These are phyloP conservation scores for Drosophila helvetica DNA, from an alignment of 2,888 invertebrate genomes.

Conservation along the genomic window DNA sequence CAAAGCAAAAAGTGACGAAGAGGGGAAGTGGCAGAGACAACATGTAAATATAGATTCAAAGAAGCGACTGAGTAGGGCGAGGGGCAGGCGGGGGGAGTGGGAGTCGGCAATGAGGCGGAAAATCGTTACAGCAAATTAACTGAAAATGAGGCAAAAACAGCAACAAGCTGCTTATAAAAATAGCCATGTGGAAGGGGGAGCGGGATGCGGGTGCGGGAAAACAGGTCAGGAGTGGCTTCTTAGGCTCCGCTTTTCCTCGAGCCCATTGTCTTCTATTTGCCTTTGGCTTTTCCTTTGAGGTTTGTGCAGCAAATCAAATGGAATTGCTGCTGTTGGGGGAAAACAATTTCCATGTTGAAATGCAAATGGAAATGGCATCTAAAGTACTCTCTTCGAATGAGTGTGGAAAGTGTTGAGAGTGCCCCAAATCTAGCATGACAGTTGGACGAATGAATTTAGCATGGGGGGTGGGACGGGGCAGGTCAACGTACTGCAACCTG, in stretches of 20 bases:
- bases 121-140: slow-evolving; percentile 78
- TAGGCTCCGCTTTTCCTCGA: slow-evolving; percentile 21
- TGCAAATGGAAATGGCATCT: neutral
- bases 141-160: slow-evolving; percentile 61
- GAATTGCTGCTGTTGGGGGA: slow-evolving; percentile 44
- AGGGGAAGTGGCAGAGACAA: slow-evolving; percentile 31
- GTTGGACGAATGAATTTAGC: neutral
- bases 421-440: neutral
- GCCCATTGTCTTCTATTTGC: slow-evolving; percentile 50
- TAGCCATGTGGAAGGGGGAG: slow-evolving; percentile 9
- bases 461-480: neutral
- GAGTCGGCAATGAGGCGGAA: slow-evolving; percentile 63
- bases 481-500: neutral
- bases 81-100: slow-evolving; percentile 10
- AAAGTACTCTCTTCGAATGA: neutral
- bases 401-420: neutral
- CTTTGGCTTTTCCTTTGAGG: slow-evolving; percentile 61
- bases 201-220: slow-evolving; percentile 32
- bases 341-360: slow-evolving; percentile 8
- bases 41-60: slow-evolving; percentile 29
- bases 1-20: slow-evolving; percentile 19
- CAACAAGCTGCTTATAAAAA: slow-evolving; percentile 65
- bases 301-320: slow-evolving; percentile 57
- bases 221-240: slow-evolving; percentile 66
- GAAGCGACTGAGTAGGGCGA: slow-evolving; percentile 8